phyloP scores from a whole-genome alignment of 2,888 invertebrate species.

The Zaprionus obscuricornis region DNA sequence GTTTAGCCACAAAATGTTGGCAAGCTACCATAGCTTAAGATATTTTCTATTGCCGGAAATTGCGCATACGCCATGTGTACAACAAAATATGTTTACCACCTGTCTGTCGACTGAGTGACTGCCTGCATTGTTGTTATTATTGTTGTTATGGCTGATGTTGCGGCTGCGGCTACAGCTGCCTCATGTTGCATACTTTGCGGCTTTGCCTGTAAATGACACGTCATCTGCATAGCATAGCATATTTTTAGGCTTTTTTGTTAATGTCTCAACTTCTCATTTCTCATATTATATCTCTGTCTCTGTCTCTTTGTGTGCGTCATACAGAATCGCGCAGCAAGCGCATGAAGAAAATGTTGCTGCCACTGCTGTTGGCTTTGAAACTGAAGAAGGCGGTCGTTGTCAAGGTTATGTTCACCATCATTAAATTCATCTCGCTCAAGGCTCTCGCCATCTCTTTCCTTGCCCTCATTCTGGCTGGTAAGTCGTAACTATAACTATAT shows the following conservation, averaged over 20 bases:
- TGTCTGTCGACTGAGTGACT: no score
- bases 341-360: slow-evolving; percentile 86
- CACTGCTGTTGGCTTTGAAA: slow-evolving; percentile 86
- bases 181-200: slow-evolving; percentile 46
- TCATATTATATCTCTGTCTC: no score
- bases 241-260: slow-evolving; percentile 33
- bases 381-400: slow-evolving; percentile 86
- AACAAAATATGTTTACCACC: background rate
- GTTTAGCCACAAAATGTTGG: background rate
- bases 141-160: no score
- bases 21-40: background rate
- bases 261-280: background rate
- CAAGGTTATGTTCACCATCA: slow-evolving; percentile 86
- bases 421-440: slow-evolving; percentile 87
- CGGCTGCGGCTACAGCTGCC: no score
- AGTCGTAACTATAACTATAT: no score
- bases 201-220: background rate
- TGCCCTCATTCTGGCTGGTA: slow-evolving; percentile 86
- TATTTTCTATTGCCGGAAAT: slow-evolving; percentile 20
- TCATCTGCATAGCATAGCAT: slow-evolving; percentile 18
- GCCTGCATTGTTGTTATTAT: no score
- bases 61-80: slow-evolving; percentile 36
- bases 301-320: slow-evolving; percentile 1
- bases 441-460: slow-evolving; percentile 86
- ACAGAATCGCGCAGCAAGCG: slow-evolving; percentile 86